Evolutionary conservation across 2,113 vertebrate species (phyloP).

Genomic region (Oreochromis spilurus): DNA sequence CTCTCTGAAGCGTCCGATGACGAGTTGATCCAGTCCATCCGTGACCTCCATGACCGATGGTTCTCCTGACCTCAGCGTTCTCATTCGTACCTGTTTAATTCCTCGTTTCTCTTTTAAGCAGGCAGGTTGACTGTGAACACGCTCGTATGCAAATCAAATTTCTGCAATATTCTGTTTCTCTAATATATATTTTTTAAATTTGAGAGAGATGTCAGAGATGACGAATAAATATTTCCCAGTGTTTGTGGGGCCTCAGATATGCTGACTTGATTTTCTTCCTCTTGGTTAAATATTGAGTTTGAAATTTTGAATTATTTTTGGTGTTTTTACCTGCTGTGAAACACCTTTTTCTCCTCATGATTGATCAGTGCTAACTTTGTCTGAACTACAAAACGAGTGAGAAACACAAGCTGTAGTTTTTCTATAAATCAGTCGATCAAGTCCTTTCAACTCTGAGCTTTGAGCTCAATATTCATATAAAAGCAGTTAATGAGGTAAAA

Average conservation of each 20-base stretch:
- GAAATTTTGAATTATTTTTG: too few species aligned
- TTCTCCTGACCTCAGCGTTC: not conserved
- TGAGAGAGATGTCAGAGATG: not conserved
- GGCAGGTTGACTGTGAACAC: not conserved
- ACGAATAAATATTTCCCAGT: not conserved
- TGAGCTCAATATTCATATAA: not conserved
- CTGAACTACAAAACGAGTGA: not conserved
- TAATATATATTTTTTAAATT: not conserved
- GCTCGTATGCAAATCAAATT: not conserved
- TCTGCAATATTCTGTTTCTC: not conserved
- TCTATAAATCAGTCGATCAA: not conserved
- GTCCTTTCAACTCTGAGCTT: not conserved
- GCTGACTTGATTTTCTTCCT: not conserved
- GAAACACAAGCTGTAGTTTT: not conserved
- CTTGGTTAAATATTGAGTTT: accelerated
- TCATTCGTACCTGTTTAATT: not conserved
- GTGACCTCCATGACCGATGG: not conserved
- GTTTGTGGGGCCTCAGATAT: not conserved
- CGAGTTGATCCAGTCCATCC: not conserved
- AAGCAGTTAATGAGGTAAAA: accelerated
- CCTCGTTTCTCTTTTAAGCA: not conserved
- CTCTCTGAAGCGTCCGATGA: not conserved
- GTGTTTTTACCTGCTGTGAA: too few species aligned
- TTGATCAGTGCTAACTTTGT: accelerated
- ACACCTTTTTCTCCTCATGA: not conserved